Conservation (phyloP, 64 coral and sea anemone species). For the Trachythela sp. region DNA sequence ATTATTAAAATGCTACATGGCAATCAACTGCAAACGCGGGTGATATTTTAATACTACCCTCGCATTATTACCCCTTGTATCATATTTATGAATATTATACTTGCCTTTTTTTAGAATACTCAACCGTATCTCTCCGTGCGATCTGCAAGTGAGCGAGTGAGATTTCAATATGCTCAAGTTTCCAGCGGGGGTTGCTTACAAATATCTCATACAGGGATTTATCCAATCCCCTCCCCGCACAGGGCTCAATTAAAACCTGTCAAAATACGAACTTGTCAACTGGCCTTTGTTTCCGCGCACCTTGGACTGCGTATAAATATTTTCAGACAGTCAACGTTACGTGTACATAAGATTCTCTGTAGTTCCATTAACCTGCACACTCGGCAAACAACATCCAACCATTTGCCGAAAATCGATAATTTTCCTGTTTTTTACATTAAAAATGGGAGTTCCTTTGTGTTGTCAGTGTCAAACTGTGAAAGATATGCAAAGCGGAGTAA, state of each 20-base stretch:
- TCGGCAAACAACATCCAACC: neutral
- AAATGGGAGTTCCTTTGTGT: neutral
- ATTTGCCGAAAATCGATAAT: neutral
- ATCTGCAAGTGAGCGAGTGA: neutral
- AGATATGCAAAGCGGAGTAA: neutral
- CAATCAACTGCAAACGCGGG: neutral
- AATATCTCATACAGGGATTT: neutral
- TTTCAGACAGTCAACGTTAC: neutral
- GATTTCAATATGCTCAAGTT: neutral
- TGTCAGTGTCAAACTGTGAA: conserved; percentile 8
- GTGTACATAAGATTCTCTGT: neutral
- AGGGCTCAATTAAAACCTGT: conserved; percentile 7
- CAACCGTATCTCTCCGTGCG: neutral
- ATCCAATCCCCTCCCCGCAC: neutral
- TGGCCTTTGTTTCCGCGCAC: neutral
- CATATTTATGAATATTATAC: neutral
- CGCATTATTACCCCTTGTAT: neutral
- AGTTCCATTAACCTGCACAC: neutral
- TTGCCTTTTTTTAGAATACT: neutral
- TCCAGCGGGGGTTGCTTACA: neutral
- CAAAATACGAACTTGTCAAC: neutral
- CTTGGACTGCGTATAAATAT: neutral
- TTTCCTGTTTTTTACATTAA: neutral
- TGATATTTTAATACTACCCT: neutral
- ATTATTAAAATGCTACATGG: neutral